A percentile compares a stretch with the other conserved stretches of the same genome.
These are phyloP conservation scores for Hartigia nigra DNA, from an alignment of 2,888 invertebrate genomes.

Conservation along the genomic window DNA sequence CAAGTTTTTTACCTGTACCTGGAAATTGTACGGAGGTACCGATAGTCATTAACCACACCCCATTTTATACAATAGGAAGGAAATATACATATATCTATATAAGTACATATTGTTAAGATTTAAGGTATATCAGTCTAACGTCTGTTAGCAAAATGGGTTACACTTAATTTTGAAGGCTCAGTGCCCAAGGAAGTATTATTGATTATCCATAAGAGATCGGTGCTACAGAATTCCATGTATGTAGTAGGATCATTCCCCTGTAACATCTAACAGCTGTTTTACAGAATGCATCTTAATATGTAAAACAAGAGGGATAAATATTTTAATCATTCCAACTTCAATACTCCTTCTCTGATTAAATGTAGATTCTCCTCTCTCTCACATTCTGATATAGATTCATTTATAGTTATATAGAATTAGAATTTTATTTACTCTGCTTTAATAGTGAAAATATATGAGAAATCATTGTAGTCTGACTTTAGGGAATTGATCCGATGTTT, in stretches of 20 bases:
- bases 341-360: background rate
- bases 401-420: background rate
- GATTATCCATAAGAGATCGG: background rate
- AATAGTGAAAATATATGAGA: background rate
- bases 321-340: background rate
- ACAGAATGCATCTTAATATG: background rate
- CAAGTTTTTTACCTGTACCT: constrained; percentile 66
- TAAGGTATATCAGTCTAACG: constrained; percentile 1
- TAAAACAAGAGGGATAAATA: background rate
- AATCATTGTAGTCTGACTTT: background rate
- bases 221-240: background rate
- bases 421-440: background rate
- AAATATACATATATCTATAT: constrained; percentile 14
- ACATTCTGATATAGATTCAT: background rate
- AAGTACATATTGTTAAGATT: background rate
- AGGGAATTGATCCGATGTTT: background rate
- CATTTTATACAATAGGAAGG: constrained; percentile 31
- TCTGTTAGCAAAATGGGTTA: constrained; percentile 1
- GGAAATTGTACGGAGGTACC: constrained; percentile 59
- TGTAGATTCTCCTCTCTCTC: background rate
- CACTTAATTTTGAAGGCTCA: background rate
- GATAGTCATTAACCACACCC: constrained; percentile 48
- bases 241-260: background rate
- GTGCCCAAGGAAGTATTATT: background rate
- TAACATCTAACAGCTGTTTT: background rate